Base-by-base conservation (phyloP, 1,140 invertebrate genomes). In the Drosophila orosa region DNA sequence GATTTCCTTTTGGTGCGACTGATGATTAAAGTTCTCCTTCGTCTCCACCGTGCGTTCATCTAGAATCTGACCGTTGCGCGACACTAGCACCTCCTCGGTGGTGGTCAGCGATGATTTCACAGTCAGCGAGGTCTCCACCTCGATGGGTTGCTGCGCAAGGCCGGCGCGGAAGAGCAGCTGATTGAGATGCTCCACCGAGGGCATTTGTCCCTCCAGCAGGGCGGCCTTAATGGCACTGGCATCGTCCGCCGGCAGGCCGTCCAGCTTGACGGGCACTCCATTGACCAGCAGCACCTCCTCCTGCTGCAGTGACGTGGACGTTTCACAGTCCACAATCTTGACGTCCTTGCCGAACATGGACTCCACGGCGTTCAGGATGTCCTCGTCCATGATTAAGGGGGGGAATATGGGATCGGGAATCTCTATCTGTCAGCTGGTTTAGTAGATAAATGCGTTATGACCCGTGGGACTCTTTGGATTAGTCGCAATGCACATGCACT, bases 341-440 rank as follows among this genome's bases (percentile, higher is more conserved):
- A 94, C 95, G 33, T 95, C 95, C 60, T 95, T 95, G 61, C 96
- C 96, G 55, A 96, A 94, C 50, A 96, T 94, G 58, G 95, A 95
- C 91, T 96, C 95, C 33, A 96, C 96, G 44, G 95, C 96, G 74
- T 95, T 95, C 81, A 96, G 95, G 59, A 96, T 95, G 90, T 96
- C 95, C 91, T 96, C 95, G 89, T 96, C 95, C 94, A 96, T 96
- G 75, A 25, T 91, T 29, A 5, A n/a, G 27, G 17, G 25, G 27
- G 19, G 60, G 37, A 19, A 35, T 24, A 15, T 27, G 61, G 25
- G 72, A 58, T 78, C 63, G 56, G 17, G 80, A 54, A 48, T 39
- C 45, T 54, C 31, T 35, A n/a, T 35, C 19, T 54, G 58, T 59
- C 59, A 29, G 56, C 55, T 81, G 79, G 35, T 58, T 72, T 71